Evolutionary conservation across 2,797 vertebrate species (phyloP).

Genomic region (Leuciscus waleckii): DNA sequence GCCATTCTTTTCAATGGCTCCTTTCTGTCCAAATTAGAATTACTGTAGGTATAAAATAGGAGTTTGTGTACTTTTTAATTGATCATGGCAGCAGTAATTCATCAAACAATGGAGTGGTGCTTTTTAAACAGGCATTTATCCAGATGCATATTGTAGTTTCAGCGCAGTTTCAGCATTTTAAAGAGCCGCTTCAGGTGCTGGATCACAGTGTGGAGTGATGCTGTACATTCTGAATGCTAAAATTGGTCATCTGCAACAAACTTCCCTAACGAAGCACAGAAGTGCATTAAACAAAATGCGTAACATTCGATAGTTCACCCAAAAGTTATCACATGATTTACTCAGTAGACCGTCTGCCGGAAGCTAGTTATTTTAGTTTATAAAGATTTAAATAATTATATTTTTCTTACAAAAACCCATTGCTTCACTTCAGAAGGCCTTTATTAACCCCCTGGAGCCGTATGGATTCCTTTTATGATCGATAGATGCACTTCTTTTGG

Average conservation of each 20-base stretch:
- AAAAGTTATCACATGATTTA: too few species aligned
- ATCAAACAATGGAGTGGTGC: background rate
- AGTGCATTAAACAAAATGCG: background rate
- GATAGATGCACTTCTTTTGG: too few species aligned
- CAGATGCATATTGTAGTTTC: background rate
- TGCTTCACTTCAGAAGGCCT: too few species aligned
- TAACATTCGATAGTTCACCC: background rate
- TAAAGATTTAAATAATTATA: too few species aligned
- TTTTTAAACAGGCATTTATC: background rate
- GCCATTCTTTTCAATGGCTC: background rate
- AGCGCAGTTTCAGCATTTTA: background rate
- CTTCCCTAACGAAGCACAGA: background rate
- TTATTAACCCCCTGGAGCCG: too few species aligned
- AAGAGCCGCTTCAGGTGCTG: background rate
- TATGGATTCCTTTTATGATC: too few species aligned
- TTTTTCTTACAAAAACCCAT: too few species aligned
- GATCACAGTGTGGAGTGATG: background rate
- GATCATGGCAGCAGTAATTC: background rate
- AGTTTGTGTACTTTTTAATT: background rate
- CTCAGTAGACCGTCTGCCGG: too few species aligned
- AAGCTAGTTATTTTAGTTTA: too few species aligned
- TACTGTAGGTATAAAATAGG: background rate
- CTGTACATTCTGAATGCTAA: background rate
- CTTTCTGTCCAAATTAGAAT: background rate
- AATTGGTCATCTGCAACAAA: background rate